Evolutionary conservation across 2,797 vertebrate species (phyloP), one percentile per base, ranked within the genome.

Genomic region (Synaphobranchus kaupii): DNA sequence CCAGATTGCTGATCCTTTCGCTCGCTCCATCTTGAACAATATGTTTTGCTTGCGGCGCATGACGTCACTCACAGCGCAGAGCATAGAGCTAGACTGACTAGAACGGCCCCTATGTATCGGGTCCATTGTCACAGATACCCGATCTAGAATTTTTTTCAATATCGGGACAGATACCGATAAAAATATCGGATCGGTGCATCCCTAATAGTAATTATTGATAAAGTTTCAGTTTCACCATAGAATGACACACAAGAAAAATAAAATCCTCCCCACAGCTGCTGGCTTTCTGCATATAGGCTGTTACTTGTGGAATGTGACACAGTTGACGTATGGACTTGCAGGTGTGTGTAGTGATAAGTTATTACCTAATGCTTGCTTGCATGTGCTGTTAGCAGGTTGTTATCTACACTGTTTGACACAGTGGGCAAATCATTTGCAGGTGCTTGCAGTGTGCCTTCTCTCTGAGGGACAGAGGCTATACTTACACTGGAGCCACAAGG

Each of bases 401-500:
- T 81, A 28, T 50, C 22, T 48, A 44, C 8, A 17, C 31, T 20
- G 76, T 48, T 10, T 81, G 47, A 81, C 76, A 25, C 25, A n/a
- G 78, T 81, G 44, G 44, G 7, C 2, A 3, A 50, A 7, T 73
- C 15, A n/a, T 81, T 81, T 81, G 78, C 93, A 99, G 98, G 93
- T 98, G 83, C 87, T 98, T 81, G 97, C 96, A 0, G 88, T 97
- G 90, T 98, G 97, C 91, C 94, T 99, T 90, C 94, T 98, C 0
- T 94, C 96, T 90, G 97, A 98, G 93, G 96, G 97, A 15, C 97
- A 98, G 91, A 94, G 97, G 90, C 93, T 98, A 50, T 95, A 97
- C 81, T 94, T 99, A 4, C 97, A 98, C 93, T 97, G 95, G 95
- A 95, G 94, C 90, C 98, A 99, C 93, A 99, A 99, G 97, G 98